Base-by-base conservation (phyloP, 1,140 invertebrate genomes). In the Drosophila sucinea region DNA sequence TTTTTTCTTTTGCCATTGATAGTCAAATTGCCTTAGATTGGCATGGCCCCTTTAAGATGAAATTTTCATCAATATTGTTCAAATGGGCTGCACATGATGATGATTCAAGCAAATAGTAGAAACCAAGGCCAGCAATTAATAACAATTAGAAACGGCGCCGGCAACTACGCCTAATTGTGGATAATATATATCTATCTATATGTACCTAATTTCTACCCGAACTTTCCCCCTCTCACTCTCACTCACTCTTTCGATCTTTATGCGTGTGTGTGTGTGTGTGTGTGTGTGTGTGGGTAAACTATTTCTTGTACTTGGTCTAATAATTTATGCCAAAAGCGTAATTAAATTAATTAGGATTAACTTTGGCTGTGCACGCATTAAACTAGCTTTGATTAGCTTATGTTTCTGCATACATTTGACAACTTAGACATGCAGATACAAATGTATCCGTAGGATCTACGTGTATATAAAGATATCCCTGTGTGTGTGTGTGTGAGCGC, bases 291-390 rank as follows among this genome's bases (percentile, higher is more conserved):
- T 23, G 29, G 11, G 65, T 29, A 51, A 79, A 79, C 67, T 74
- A 65, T 70, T 68, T 70, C 63, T 76, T 63, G 58, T 80, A 78
- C 68, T 79, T 63, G 73, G 77, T 64, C 73, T 67, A 74, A 89
- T 87, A 84, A 87, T 89, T 87, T 89, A 87, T 89, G 80, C 84
- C 84, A 73, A 73, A 84, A 84, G 80, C 84, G 84, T 87, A 87
- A 87, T 87, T 87, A 87, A 89, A 87, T 87, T 89, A 87, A 87
- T 87, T 87, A 87, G 84, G 84, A 87, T 87, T 87, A 87, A 87
- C 84, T 89, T 89, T 87, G 84, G 84, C 84, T 82, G 84, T 82
- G 84, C 84, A 80, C 77, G 84, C 84, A 87, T 87, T 87, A 87
- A 89, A 87, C 80, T 87, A 81, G 84, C 84, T 83, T 89, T 87